A percentile compares a stretch with the other conserved stretches of the same genome.
Evolutionary conservation across 1,140 invertebrate species (phyloP).

Genomic region (Megalopta genalis): DNA sequence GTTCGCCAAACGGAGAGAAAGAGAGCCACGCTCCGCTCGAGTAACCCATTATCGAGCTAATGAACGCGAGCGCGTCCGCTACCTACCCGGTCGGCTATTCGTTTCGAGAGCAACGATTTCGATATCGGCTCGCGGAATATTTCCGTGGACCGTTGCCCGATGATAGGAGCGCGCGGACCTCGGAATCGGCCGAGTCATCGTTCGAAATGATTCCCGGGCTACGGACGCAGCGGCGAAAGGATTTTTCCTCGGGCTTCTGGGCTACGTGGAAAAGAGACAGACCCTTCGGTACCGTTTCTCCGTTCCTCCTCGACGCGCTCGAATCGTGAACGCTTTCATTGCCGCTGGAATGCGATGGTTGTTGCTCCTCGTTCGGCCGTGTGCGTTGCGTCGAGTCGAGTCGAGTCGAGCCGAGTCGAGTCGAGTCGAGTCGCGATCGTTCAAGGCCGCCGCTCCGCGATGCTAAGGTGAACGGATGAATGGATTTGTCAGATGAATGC

Average conservation of each 20-base stretch:
- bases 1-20: slow-evolving; percentile 6
- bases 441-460: slow-evolving; percentile 40
- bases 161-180: not conserved
- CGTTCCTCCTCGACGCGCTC: slow-evolving; percentile 22
- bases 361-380: slow-evolving; percentile 49
- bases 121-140: slow-evolving; percentile 18
- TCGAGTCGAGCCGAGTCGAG: too few relatives aligned
- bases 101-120: slow-evolving; percentile 1
- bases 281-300: slow-evolving; percentile 45
- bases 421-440: slow-evolving; percentile 17
- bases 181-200: slow-evolving; percentile 3
- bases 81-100: not conserved
- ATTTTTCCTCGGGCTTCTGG: not conserved
- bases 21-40: slow-evolving; percentile 1
- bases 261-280: not conserved
- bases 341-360: slow-evolving; percentile 49
- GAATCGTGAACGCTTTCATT: slow-evolving; percentile 30
- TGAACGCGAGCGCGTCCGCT: slow-evolving; percentile 6
- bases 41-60: slow-evolving; percentile 51
- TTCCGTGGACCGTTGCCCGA: not conserved
- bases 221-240: not conserved
- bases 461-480: slow-evolving; percentile 47
- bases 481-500: slow-evolving; percentile 52
- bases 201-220: slow-evolving; percentile 4
- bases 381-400: not conserved